A percentile compares a stretch with the other conserved stretches of the same genome.
Conservation (phyloP, 2,797 vertebrate genomes). For the Muraenolepis orangiensis region DNA sequence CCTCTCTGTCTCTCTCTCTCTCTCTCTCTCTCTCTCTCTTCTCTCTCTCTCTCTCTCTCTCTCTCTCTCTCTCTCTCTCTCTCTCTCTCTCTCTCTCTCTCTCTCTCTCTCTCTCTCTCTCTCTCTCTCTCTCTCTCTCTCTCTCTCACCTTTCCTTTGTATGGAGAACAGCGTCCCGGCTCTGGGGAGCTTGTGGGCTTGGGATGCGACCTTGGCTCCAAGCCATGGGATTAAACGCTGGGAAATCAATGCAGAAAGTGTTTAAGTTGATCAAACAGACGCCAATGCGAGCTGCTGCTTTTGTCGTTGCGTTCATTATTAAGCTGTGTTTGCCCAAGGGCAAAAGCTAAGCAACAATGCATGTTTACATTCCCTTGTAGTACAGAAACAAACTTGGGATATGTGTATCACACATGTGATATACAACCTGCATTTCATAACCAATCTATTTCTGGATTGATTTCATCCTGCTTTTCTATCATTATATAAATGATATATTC, state of each 20-base stretch:
- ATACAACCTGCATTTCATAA: neutral
- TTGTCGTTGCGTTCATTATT: slow-evolving; percentile 31
- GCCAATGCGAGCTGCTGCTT: slow-evolving; percentile 40
- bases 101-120: too few species aligned
- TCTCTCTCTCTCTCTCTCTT: neutral
- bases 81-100: too few species aligned
- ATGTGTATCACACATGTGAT: too few species aligned
- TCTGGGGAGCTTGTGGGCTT: too few species aligned
- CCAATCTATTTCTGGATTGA: neutral
- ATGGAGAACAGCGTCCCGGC: too few species aligned
- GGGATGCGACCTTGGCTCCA: slow-evolving; percentile 49
- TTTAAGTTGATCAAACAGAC: slow-evolving; percentile 50
- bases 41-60: too few species aligned
- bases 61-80: neutral
- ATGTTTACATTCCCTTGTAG: neutral
- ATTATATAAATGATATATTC: too few species aligned
- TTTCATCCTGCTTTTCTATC: neutral
- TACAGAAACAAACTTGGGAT: neutral
- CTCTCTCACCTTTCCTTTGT: neutral
- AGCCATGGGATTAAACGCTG: slow-evolving; percentile 40
- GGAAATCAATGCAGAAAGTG: slow-evolving; percentile 59
- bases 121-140: too few species aligned
- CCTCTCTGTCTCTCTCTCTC: too few species aligned
- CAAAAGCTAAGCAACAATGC: slow-evolving; percentile 2
- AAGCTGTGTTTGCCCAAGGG: slow-evolving; percentile 41